Evolutionary conservation across 2,113 vertebrate species (phyloP), one percentile per base, ranked within the genome.

Genomic region (Malurus melanocephalus): DNA sequence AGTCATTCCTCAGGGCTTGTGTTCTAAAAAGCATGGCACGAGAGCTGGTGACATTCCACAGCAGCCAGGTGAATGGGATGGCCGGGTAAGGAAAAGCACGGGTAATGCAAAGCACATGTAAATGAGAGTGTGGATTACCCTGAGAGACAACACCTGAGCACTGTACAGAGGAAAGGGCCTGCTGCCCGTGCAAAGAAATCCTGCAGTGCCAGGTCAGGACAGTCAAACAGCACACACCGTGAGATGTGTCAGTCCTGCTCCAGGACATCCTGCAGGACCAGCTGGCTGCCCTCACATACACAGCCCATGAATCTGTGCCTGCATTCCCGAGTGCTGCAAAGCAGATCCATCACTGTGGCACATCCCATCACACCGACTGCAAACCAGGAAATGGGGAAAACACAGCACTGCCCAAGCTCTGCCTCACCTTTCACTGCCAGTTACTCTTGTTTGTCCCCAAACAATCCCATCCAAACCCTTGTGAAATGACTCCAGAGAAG

Each of bases 301-400:
- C 65, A 88, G 42, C 64, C 75, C 65, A 11, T 53, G 14, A 53
- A 74, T 12, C n/a, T 45, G 15, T 9, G 32, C 5, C 57, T 32
- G 30, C 42, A 48, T 14, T 32, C 10, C 38, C 1, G 1, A 45
- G 20, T 20, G 43, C 5, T 80, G 72, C 60, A 33, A 16, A 19
- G 56, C 28, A 21, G 21, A 23, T 13, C 7, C 38, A 53, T 38
- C 38, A 19, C 7, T 6, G 26, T 8, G 16, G 45, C 48, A 51
- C 38, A n/a, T 16, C 1, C 0, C 5, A 16, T 15, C 24, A 4
- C 21, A 21, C 15, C 0, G 0, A 49, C 40, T 48, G 51, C n/a
- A 20, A 17, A 80, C n/a, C 30, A n/a, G 64, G 9, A 42, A 32
- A 43, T 1, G 11, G 40, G 22, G 24, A 27, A 5, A 32, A 28